These are phyloP conservation scores for Sebastes oblongus DNA, from an alignment of 2,797 vertebrate genomes.

Conservation along the genomic window DNA sequence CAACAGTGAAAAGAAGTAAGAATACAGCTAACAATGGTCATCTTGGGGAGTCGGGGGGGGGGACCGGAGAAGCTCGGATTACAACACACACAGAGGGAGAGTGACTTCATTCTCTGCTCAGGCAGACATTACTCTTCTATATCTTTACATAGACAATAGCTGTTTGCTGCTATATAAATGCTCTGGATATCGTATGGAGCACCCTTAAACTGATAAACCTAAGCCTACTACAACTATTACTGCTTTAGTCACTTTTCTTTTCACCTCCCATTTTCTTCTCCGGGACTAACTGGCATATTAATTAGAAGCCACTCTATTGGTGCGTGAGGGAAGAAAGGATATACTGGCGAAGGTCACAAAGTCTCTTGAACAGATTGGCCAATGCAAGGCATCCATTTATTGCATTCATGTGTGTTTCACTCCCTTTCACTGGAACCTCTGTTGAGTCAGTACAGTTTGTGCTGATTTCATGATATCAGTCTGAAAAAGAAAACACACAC, in stretches of 20 bases:
- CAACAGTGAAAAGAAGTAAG: no score
- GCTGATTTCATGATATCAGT: neutral
- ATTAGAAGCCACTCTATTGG: neutral
- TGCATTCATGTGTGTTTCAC: neutral
- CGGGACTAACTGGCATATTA: neutral
- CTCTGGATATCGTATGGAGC: neutral
- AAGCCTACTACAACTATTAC: neutral
- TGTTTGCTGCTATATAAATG: neutral
- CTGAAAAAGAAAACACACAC: neutral
- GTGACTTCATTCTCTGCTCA: neutral
- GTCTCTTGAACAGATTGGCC: neutral
- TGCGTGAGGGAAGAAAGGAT: neutral
- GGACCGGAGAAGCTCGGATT: no score
- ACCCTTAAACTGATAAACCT: neutral
- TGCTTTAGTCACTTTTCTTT: neutral
- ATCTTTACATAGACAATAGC: neutral
- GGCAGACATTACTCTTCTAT: neutral
- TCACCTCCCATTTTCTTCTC: neutral
- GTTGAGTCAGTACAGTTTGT: neutral
- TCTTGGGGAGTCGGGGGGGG: fast-evolving
- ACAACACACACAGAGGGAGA: neutral
- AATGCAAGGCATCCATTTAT: neutral
- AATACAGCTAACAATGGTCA: no score
- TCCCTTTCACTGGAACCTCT: neutral
- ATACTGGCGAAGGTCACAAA: neutral